phyloP scores from a whole-genome alignment of 2,888 invertebrate genomes.

The Euphydryas editha region DNA sequence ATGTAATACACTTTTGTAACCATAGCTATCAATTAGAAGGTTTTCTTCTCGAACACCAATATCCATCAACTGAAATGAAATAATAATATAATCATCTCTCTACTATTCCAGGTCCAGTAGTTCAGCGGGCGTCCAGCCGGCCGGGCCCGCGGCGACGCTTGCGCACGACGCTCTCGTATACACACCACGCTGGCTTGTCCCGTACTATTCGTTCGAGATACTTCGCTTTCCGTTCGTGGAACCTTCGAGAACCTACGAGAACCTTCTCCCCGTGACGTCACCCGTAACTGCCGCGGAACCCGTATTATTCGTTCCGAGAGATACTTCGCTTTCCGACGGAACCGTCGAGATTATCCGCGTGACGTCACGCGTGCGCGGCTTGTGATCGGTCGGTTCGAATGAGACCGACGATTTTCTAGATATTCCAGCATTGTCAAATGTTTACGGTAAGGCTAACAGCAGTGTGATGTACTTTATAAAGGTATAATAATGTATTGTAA shows the following conservation, averaged over 20 bases:
- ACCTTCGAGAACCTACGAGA: slow-evolving; percentile 21
- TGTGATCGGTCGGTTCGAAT: slow-evolving; percentile 24
- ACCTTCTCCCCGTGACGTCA: slow-evolving; percentile 30
- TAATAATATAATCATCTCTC: slow-evolving; percentile 11
- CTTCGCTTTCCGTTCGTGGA: neutral
- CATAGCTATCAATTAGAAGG: too few species aligned
- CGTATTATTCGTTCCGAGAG: slow-evolving; percentile 38
- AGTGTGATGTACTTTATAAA: slow-evolving; percentile 41
- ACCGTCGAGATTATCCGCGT: slow-evolving; percentile 36
- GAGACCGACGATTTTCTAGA: slow-evolving; percentile 25
- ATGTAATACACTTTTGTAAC: too few species aligned
- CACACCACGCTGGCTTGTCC: slow-evolving; percentile 11
- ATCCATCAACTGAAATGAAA: neutral
- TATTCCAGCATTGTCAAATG: slow-evolving; percentile 29
- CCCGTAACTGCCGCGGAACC: slow-evolving; percentile 33
- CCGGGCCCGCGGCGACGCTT: neutral
- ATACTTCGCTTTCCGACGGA: slow-evolving; percentile 31
- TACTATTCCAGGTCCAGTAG: slow-evolving; percentile 30
- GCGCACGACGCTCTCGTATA: slow-evolving; percentile 11
- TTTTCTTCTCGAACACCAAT: too few species aligned
- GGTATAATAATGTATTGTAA: slow-evolving; percentile 38
- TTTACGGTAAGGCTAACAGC: slow-evolving; percentile 38
- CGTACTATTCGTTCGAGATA: neutral
- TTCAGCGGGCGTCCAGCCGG: slow-evolving; percentile 20
- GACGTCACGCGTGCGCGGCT: slow-evolving; percentile 5